phyloP scores from a whole-genome alignment of 2,888 invertebrate species.

The Eugnorisma glareosa region DNA sequence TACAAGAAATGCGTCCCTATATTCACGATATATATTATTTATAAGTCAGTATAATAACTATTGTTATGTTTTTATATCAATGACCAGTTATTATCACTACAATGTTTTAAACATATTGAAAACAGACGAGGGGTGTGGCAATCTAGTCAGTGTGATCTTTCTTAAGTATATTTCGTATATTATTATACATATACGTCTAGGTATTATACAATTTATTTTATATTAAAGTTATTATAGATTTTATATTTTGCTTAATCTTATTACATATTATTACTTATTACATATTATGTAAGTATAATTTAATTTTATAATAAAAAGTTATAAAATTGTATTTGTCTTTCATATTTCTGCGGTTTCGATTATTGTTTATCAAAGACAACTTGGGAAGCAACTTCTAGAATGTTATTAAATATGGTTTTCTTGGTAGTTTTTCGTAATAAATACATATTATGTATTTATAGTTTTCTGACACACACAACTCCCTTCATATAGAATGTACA shows the following conservation, averaged over 20 bases:
- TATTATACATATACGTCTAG: constrained; percentile 68
- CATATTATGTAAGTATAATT: constrained; percentile 60
- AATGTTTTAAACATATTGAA: constrained; percentile 63
- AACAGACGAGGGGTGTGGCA: constrained; percentile 89
- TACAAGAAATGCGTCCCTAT: not conserved
- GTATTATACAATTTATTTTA: constrained; percentile 70
- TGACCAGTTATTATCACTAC: constrained; percentile 50
- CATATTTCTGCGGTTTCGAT: not conserved
- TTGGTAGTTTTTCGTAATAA: no score
- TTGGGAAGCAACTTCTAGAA: not conserved
- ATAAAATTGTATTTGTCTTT: constrained; percentile 55
- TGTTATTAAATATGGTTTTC: not conserved
- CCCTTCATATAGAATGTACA: no score
- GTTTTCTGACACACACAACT: no score
- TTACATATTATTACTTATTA: constrained; percentile 41
- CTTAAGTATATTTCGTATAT: constrained; percentile 70
- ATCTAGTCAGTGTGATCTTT: constrained; percentile 90
- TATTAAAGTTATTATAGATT: constrained; percentile 71
- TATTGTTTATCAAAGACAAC: not conserved
- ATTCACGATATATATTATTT: not conserved
- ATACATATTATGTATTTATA: no score
- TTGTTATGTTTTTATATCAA: not conserved
- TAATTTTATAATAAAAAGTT: constrained; percentile 73
- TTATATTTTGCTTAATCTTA: constrained; percentile 71
- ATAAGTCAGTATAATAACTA: not conserved